Evolutionary conservation across 2,888 invertebrate species (phyloP).

Genomic region (Drosophila tripunctata): DNA sequence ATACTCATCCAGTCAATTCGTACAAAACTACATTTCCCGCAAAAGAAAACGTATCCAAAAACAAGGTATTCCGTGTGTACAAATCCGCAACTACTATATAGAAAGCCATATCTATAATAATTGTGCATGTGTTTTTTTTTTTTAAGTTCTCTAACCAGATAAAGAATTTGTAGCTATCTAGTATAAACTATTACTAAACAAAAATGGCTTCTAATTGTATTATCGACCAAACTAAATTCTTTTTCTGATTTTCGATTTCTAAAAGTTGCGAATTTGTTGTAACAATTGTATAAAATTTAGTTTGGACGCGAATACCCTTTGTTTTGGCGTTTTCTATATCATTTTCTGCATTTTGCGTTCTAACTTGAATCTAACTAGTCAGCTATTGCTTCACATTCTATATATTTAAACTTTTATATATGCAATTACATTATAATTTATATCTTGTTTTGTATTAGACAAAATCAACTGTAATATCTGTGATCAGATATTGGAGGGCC

Average conservation of each 20-base stretch:
- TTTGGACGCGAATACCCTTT: conserved; percentile 82
- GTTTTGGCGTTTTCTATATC: conserved; percentile 81
- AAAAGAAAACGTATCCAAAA: conserved; percentile 84
- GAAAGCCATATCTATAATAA: conserved; percentile 14
- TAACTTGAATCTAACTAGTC: conserved; percentile 28
- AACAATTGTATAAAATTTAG: conserved; percentile 63
- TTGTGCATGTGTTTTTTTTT: conserved; percentile 53
- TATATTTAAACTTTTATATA: not conserved
- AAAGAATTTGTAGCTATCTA: too few relatives aligned
- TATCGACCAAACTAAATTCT: conserved; percentile 78
- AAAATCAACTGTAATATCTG: conserved; percentile 96
- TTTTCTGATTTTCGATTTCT: not conserved
- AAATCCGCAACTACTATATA: conserved; percentile 35
- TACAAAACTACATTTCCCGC: conserved; percentile 83
- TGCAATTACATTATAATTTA: not conserved
- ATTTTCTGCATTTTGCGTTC: conserved; percentile 32
- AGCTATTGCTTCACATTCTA: conserved; percentile 30
- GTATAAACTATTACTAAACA: conserved; percentile 43
- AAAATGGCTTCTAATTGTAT: conserved; percentile 57
- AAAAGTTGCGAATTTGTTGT: conserved; percentile 37
- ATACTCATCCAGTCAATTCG: conserved; percentile 82
- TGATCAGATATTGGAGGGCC: conserved; percentile 93
- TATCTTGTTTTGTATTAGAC: conserved; percentile 85
- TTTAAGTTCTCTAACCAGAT: conserved; percentile 51
- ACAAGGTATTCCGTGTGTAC: conserved; percentile 82